A percentile compares a stretch with the other conserved stretches of the same genome.
These are phyloP conservation scores for Strigamia crassipes DNA, from an alignment of 2,888 invertebrate species.

Conservation along the genomic window DNA sequence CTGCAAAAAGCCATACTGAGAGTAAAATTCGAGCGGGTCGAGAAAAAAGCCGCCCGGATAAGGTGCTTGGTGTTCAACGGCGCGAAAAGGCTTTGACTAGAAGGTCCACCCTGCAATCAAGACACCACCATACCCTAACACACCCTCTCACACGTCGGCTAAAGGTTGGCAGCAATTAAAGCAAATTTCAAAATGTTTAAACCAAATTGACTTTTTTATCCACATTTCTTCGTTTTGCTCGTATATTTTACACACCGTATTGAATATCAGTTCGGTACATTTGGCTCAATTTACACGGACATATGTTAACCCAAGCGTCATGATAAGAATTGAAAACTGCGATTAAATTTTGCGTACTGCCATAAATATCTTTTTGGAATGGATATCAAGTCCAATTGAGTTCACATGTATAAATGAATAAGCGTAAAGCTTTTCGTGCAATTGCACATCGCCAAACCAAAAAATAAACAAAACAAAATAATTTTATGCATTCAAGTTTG, in stretches of 20 bases:
- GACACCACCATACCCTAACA: not conserved
- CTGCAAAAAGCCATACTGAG: not conserved
- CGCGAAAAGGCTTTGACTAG: conserved; percentile 14
- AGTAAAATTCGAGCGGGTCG: not conserved
- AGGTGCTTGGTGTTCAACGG: conserved; percentile 40
- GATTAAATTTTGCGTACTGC: not conserved
- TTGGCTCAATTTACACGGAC: not conserved
- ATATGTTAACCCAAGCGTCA: not conserved
- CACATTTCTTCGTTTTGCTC: not conserved
- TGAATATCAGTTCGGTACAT: not conserved
- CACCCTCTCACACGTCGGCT: conserved; percentile 33
- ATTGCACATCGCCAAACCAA: not conserved
- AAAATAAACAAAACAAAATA: not conserved
- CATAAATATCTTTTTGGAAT: not conserved
- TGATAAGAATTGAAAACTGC: conserved; percentile 1
- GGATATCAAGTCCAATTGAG: not conserved
- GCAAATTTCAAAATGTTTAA: not conserved
- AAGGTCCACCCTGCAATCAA: conserved; percentile 37
- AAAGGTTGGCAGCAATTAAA: conserved; percentile 27
- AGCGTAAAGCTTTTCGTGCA: not conserved
- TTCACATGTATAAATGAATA: not conserved
- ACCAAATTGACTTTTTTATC: not conserved
- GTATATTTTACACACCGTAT: not conserved
- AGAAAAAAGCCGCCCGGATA: conserved; percentile 12
- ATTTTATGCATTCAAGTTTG: not conserved